Base-by-base conservation (phyloP, 2,888 invertebrate species). In the Polymixis flavicincta region DNA sequence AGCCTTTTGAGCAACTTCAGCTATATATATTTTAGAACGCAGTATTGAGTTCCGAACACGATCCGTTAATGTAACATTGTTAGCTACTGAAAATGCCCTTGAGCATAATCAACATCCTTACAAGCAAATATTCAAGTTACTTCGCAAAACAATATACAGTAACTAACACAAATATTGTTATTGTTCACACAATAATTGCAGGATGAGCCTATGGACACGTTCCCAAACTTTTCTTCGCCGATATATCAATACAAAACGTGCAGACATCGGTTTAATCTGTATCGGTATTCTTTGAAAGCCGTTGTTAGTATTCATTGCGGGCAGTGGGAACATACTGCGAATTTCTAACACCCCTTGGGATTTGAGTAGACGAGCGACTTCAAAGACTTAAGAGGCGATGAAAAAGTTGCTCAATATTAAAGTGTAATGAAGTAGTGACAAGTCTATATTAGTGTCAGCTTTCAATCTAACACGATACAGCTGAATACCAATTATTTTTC, bases 261-360 rank as follows among this genome's bases (percentile, higher is more conserved):
- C 80, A 82, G 86, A 87, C 82, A 85, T 55, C 74, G 70, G 60
- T 71, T 85, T 87, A 87, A 87, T 87, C 84, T 87, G 88, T 87
- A 87, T 87, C 78, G 64, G 78, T 80, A 80, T 86, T 85, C 87
- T 88, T 86, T 84, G 71, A 84, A 84, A 84, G 82, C 48, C 61
- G 67, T 67, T 76, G 75, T 87, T 86, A 78, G 87, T 89, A 89
- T 89, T 89, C 89, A 89, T 86, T 84, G 87, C 85, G 83, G 78
- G 57, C 61, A 52, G 76, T 74, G 79, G 42, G 80, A 80, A 86
- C 85, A 86, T 88, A 85, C 86, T 82, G 87, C 69, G 89, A 89
- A 89, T 89, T 80, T 84, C 82, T 78, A 85, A 86, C 82, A 74
- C 74, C 80, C 77, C 76, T 32, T 45, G 82, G 76, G 81, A 74